phyloP scores from a whole-genome alignment of 2,888 invertebrate species.

The Xestia sexstrigata region DNA sequence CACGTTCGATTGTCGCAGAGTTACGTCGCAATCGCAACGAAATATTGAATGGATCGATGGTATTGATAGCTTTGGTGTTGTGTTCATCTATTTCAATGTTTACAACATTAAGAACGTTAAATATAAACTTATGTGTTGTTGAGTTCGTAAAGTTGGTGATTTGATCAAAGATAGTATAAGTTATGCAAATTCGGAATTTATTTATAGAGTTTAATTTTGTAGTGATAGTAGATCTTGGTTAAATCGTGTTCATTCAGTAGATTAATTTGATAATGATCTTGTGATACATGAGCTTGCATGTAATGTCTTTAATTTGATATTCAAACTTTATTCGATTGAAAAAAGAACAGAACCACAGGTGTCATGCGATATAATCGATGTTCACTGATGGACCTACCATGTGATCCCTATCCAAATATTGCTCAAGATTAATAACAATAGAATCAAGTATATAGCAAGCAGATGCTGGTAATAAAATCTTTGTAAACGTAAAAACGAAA shows the following conservation, averaged over 20 bases:
- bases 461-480: neutral
- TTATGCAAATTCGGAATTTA: slow-evolving; percentile 31
- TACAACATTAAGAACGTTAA: slow-evolving; percentile 28
- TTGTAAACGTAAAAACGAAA: slow-evolving; percentile 22
- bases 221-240: slow-evolving; percentile 4
- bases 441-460: neutral
- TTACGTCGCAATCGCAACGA: slow-evolving; percentile 44
- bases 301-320: neutral
- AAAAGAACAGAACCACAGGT: neutral
- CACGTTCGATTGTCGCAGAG: slow-evolving; percentile 52
- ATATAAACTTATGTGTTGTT: slow-evolving; percentile 39
- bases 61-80: slow-evolving; percentile 42
- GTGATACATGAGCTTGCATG: neutral
- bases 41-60: slow-evolving; percentile 62
- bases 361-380: neutral
- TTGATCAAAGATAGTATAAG: slow-evolving; percentile 21
- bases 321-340: neutral
- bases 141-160: slow-evolving; percentile 26
- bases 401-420: neutral
- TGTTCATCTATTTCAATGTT: slow-evolving; percentile 50
- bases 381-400: neutral
- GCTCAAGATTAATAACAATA: neutral
- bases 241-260: neutral
- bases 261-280: slow-evolving; percentile 4
- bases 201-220: neutral